These are phyloP conservation scores for Escarpia spicata DNA, from an alignment of 2,888 invertebrate species.

Conservation along the genomic window DNA sequence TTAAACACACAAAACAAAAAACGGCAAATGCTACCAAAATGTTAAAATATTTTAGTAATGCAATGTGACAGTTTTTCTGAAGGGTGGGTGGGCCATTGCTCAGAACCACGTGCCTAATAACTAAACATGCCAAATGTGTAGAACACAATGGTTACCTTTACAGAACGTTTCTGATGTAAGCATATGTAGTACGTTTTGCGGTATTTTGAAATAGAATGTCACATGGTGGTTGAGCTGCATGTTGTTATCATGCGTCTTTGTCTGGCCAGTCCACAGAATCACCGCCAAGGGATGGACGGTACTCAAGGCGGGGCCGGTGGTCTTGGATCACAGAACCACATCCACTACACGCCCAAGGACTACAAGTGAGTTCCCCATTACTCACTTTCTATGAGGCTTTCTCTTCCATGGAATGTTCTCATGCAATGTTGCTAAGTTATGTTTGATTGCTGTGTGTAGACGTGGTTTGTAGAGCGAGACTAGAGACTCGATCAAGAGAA, in stretches of 20 bases:
- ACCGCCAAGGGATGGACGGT: slow-evolving; percentile 53
- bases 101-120: not conserved
- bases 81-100: no score
- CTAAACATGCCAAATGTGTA: not conserved
- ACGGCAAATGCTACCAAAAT: no score
- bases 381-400: not conserved
- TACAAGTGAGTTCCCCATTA: slow-evolving; percentile 58
- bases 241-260: not conserved
- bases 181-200: not conserved
- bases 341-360: slow-evolving; percentile 64
- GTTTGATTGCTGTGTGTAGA: not conserved
- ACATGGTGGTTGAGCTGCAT: no score
- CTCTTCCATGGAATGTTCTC: not conserved
- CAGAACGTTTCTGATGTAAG: not conserved
- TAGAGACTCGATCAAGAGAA: no score
- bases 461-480: no score
- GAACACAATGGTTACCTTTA: not conserved
- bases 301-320: slow-evolving; percentile 60
- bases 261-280: slow-evolving; percentile 58
- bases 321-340: slow-evolving; percentile 60
- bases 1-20: no score
- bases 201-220: not conserved
- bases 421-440: not conserved
- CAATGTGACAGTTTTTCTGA: no score
- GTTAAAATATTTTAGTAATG: no score